Conservation (phyloP, 2,888 invertebrate genomes). For the Drosophila neotestacea region DNA sequence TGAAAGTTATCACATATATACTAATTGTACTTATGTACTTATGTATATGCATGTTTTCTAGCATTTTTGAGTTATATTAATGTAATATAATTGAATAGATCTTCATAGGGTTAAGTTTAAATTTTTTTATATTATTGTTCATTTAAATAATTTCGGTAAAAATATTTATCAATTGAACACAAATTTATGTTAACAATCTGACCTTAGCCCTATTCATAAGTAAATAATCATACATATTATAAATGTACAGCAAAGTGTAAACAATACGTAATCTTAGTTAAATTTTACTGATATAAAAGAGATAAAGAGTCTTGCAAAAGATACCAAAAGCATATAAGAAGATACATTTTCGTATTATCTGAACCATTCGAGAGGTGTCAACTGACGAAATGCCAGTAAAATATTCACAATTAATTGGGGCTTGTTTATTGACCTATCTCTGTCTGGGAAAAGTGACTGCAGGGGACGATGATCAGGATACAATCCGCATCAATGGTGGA, state of each 20-base stretch:
- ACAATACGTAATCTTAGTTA: not conserved
- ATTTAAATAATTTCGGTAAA: no score
- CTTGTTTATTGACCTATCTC: slow-evolving; percentile 1
- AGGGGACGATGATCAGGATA: not conserved
- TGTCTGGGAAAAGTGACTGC: slow-evolving; percentile 1
- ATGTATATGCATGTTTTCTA: no score
- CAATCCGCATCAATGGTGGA: slow-evolving; percentile 78
- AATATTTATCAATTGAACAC: no score
- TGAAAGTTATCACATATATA: no score
- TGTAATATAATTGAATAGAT: no score
- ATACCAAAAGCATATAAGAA: slow-evolving; percentile 35
- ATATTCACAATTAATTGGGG: slow-evolving; percentile 4
- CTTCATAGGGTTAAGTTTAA: no score
- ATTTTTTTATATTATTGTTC: no score
- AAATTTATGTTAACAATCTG: not conserved
- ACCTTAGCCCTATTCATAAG: not conserved
- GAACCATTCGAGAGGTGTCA: slow-evolving; percentile 8
- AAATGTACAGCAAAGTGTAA: not conserved
- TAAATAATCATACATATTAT: not conserved
- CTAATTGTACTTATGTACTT: no score
- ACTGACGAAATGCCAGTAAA: slow-evolving; percentile 30
- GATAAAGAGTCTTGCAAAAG: slow-evolving; percentile 16
- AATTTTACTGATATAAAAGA: not conserved
- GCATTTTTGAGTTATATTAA: no score
- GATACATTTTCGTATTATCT: not conserved